Evolutionary conservation across 2,888 invertebrate genomes (phyloP).

Genomic region (Chrysomela aeneicollis): DNA sequence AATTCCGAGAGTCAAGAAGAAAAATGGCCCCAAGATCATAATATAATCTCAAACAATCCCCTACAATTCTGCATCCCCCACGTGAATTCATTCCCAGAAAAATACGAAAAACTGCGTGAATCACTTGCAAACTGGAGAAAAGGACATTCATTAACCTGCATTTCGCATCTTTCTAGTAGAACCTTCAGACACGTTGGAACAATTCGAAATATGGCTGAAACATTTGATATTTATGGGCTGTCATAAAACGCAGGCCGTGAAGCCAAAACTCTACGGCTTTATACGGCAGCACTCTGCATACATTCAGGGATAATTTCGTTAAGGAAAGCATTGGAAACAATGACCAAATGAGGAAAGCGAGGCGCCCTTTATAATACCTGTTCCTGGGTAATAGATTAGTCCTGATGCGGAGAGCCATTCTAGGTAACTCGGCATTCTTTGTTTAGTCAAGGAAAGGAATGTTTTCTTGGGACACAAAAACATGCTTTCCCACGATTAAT

Average conservation of each 20-base stretch:
- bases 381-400: conserved; percentile 42
- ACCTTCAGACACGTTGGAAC: conserved; percentile 14
- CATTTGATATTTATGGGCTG: conserved; percentile 28
- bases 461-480: conserved; percentile 45
- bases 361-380: conserved; percentile 44
- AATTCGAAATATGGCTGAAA: conserved; percentile 18
- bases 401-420: conserved; percentile 42
- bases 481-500: conserved; percentile 29
- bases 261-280: conserved; percentile 38
- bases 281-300: conserved; percentile 44
- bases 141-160: not conserved
- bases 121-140: not conserved
- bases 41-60: too few relatives aligned
- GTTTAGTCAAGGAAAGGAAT: conserved; percentile 45
- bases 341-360: conserved; percentile 45
- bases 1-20: too few relatives aligned
- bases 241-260: conserved; percentile 23
- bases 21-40: too few relatives aligned
- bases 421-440: conserved; percentile 40
- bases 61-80: not conserved
- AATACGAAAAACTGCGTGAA: not conserved
- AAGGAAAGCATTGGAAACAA: conserved; percentile 48
- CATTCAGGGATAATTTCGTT: conserved; percentile 46
- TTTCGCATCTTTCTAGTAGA: conserved; percentile 9
- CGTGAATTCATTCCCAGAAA: not conserved